phyloP scores from a whole-genome alignment of 2,888 invertebrate genomes.

The Priocnemis perturbator region DNA sequence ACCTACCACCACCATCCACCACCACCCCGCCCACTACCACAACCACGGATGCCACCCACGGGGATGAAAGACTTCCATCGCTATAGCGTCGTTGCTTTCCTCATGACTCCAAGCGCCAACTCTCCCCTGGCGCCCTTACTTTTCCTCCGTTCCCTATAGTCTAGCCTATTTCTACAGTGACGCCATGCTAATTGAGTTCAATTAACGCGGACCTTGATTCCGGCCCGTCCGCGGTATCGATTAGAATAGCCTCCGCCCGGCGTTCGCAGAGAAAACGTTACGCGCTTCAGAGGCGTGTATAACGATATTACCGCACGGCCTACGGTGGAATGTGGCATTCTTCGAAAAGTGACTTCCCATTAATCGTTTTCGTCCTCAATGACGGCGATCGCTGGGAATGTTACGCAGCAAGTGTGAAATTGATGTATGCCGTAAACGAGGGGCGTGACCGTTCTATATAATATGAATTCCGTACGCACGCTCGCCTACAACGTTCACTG shows the following conservation, averaged over 20 bases:
- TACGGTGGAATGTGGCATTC: not conserved
- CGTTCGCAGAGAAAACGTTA: too few relatives aligned
- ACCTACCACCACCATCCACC: constrained; percentile 16
- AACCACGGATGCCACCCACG: not conserved
- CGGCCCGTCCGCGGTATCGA: not conserved
- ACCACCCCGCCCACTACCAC: too few relatives aligned
- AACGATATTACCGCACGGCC: not conserved
- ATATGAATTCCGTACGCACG: too few relatives aligned
- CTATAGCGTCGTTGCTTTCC: constrained; percentile 2
- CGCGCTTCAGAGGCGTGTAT: too few relatives aligned
- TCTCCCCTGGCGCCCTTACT: not conserved
- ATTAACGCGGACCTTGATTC: not conserved
- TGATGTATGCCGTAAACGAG: too few relatives aligned
- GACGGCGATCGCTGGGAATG: too few relatives aligned
- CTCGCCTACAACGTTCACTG: too few relatives aligned
- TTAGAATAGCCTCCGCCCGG: not conserved
- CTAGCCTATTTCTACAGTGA: not conserved
- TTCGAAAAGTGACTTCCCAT: not conserved
- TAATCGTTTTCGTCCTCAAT: too few relatives aligned
- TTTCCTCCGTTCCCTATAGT: not conserved
- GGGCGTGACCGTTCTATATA: too few relatives aligned
- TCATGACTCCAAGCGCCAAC: not conserved
- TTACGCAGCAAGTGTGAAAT: too few relatives aligned
- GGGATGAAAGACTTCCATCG: not conserved
- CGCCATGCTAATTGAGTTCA: not conserved